These are phyloP conservation scores for Heliornis fulica DNA, from an alignment of 2,113 vertebrate species.

Conservation along the genomic window DNA sequence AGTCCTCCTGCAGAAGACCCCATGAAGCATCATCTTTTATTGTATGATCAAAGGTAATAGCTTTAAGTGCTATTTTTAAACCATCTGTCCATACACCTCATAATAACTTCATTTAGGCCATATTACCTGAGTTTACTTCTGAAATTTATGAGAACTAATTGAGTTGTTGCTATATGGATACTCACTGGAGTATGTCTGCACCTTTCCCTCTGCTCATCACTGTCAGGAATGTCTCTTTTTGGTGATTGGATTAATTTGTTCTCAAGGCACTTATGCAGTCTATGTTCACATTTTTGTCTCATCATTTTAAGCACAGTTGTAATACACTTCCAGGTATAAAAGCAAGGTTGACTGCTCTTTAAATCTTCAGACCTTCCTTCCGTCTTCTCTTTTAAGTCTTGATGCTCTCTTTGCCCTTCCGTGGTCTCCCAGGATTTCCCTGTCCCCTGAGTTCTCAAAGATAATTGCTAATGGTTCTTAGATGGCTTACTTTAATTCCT, in stretches of 20 bases:
- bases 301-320: background rate
- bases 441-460: conserved; percentile 9
- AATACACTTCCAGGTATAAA: background rate
- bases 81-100: accelerated
- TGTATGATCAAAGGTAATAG: background rate
- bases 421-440: background rate
- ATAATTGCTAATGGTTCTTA: conserved; percentile 33
- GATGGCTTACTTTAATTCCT: conserved; percentile 41
- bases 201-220: background rate
- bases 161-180: background rate
- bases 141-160: background rate
- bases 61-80: background rate
- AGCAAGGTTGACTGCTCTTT: background rate
- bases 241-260: background rate
- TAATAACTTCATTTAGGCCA: background rate
- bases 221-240: background rate
- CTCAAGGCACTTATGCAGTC: background rate
- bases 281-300: background rate
- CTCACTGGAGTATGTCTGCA: background rate
- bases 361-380: background rate
- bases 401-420: background rate
- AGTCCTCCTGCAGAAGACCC: background rate
- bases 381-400: background rate
- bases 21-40: background rate
- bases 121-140: background rate